Conservation (phyloP, 2,113 vertebrate genomes). For the Oreotrochilus melanogaster region DNA sequence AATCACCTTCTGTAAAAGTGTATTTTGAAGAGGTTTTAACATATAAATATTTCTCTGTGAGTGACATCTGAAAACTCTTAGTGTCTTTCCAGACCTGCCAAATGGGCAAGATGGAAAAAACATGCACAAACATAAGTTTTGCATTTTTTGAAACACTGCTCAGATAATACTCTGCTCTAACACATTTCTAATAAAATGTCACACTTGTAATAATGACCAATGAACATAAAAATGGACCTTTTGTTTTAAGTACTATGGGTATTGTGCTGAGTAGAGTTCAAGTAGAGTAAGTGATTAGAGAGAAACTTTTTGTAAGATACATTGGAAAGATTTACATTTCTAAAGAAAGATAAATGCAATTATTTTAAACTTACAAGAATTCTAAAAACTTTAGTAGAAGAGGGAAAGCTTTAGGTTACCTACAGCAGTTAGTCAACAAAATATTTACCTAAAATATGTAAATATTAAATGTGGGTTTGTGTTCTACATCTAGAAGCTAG, state of each 20-base stretch:
- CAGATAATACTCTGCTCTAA: not conserved
- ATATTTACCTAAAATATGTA: not conserved
- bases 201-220: not conserved
- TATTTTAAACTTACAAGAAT: not conserved
- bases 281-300: not conserved
- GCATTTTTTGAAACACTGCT: not conserved
- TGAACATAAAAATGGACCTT: not conserved
- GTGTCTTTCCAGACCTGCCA: not conserved
- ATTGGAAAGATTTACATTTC: not conserved
- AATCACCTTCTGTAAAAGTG: not conserved
- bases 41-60: not conserved
- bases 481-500: not conserved
- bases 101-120: not conserved
- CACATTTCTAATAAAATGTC: not conserved
- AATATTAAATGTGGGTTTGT: not conserved
- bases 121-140: not conserved
- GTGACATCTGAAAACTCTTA: not conserved
- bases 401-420: not conserved
- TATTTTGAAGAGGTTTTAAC: conserved; percentile 19
- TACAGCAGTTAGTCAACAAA: not conserved
- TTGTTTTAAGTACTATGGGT: not conserved
- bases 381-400: not conserved
- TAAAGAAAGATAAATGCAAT: not conserved
- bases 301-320: not conserved
- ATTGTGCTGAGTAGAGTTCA: not conserved